Evolutionary conservation across 1,140 invertebrate genomes (phyloP).

Genomic region (Holcopasites calliopsidis): DNA sequence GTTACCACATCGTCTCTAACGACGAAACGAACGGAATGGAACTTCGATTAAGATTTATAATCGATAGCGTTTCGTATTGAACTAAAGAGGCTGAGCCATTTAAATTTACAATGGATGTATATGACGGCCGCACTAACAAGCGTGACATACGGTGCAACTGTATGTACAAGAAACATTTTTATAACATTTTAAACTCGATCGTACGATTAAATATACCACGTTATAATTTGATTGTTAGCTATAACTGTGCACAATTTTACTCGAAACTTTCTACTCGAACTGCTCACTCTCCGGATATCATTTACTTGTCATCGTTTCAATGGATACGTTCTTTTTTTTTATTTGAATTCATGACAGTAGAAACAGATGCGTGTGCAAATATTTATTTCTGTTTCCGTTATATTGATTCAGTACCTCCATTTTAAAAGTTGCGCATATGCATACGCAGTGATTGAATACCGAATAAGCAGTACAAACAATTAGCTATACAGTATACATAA

Average conservation of each 20-base stretch:
- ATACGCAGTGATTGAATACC: constrained; percentile 17
- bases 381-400: neutral
- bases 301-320: neutral
- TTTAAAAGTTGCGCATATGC: neutral
- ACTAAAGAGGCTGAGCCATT: constrained; percentile 17
- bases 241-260: constrained; percentile 21
- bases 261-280: neutral
- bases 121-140: constrained; percentile 1
- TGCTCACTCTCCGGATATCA: neutral
- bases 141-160: neutral
- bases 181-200: constrained; percentile 29
- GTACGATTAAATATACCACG: constrained; percentile 4
- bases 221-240: constrained; percentile 9
- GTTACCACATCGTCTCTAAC: neutral
- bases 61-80: neutral
- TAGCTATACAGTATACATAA: too few relatives aligned
- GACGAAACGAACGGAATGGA: neutral
- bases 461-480: constrained; percentile 35
- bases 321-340: neutral
- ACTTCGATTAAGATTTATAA: constrained; percentile 14
- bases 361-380: too few relatives aligned
- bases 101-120: constrained; percentile 5
- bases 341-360: neutral
- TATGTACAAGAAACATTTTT: constrained; percentile 32
- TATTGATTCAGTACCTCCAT: neutral